A percentile compares a stretch with the other conserved stretches of the same genome.
Evolutionary conservation across 2,113 vertebrate species (phyloP).

Genomic region (Sylvietta virens): DNA sequence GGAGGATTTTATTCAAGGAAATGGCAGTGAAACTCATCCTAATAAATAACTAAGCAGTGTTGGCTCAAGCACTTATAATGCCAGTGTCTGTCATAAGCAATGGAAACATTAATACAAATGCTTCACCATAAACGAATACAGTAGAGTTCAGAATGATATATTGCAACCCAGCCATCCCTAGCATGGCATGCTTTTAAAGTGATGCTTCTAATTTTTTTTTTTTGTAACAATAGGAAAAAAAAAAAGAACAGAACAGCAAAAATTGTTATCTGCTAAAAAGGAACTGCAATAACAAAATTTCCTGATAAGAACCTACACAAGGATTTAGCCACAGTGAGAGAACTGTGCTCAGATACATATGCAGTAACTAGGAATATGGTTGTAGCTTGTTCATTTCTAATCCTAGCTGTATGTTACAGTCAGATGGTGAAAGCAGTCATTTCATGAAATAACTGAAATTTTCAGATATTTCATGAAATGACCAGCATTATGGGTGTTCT

Average conservation of each 20-base stretch:
- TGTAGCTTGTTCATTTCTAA: constrained; percentile 32
- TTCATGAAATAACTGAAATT: constrained; percentile 57
- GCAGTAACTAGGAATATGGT: not conserved
- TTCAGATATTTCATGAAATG: constrained; percentile 45
- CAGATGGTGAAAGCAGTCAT: constrained; percentile 50
- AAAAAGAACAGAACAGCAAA: constrained; percentile 1
- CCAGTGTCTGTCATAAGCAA: constrained; percentile 74
- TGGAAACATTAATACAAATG: constrained; percentile 77
- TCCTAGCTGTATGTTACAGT: constrained; percentile 40
- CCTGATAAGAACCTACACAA: constrained; percentile 2
- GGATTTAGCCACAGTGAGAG: not conserved
- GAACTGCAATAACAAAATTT: not conserved
- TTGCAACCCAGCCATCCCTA: constrained; percentile 36
- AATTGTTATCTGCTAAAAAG: constrained; percentile 36
- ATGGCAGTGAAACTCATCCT: constrained; percentile 48
- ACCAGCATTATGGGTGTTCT: constrained; percentile 30
- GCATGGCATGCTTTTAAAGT: constrained; percentile 67
- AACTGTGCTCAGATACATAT: not conserved
- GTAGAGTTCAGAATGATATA: constrained; percentile 68
- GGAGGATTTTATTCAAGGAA: constrained; percentile 66
- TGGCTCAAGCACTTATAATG: constrained; percentile 73
- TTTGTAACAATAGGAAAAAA: constrained; percentile 43
- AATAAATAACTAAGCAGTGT: constrained; percentile 73
- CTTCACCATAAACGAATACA: constrained; percentile 60
- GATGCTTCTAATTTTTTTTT: constrained; percentile 70